Evolutionary conservation across 2,797 vertebrate genomes (phyloP), one percentile per base, ranked within the genome.

Genomic region (Pterois miles): DNA sequence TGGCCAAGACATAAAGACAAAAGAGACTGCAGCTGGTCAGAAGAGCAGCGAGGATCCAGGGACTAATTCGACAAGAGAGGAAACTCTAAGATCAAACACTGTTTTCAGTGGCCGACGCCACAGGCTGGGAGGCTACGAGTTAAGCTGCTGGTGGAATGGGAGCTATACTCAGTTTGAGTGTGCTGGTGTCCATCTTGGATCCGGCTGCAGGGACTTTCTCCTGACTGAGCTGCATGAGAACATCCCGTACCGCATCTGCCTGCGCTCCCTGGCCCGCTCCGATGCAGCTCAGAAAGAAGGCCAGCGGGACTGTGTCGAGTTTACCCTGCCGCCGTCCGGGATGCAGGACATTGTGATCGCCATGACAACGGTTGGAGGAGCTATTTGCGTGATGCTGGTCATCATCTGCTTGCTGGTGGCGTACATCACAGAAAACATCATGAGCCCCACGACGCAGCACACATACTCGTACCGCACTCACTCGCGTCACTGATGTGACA

Each of bases 301-400:
- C 60, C 87, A n/a, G 52, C 90, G 88, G 6, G 95, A 97, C 78
- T 99, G 98, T 83, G 96, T 99, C 74, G 97, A 99, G 91, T 99
- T 99, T 78, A 96, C 93, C 23, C 93, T 97, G 57, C 93, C 96
- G 22, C 95, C 96, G 0, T 95, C 96, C 6, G 96, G 97, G 90
- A 97, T 98, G 98, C 97, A 96, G 92, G 97, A 99, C 84, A 97
- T 99, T 83, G 98, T 99, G 16, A 96, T 99, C 40, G 98, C 98
- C 92, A 99, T 99, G 98, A 98, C 98, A 66, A 97, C 97, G 2
- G 98, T 99, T 83, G 98, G 98, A 66, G 98, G 98, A 57, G 96
- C 98, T 81, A 99, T 99, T 90, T 99, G 98, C 78, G 97, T 99
- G 92, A 99, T 99, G 98, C 96, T 99, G 87, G 98, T 99, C 88